These are phyloP conservation scores for Tragelaphus oryx DNA, from an alignment of 2,797 vertebrate species.

Conservation along the genomic window DNA sequence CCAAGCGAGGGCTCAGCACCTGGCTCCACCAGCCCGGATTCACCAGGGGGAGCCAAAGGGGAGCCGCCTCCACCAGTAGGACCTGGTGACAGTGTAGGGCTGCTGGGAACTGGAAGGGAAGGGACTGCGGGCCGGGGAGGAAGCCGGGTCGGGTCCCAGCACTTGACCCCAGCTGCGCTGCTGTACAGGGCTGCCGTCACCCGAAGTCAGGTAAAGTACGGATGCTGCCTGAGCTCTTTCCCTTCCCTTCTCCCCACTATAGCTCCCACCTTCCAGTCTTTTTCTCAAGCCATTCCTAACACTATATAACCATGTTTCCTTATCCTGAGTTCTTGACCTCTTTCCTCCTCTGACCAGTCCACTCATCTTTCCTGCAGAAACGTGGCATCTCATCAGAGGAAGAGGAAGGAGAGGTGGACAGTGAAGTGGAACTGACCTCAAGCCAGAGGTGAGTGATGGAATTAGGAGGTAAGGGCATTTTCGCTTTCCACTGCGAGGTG, in stretches of 20 bases:
- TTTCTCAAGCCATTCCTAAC: background rate
- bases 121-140: slow-evolving; percentile 83
- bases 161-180: slow-evolving; percentile 91
- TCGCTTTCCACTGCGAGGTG: background rate
- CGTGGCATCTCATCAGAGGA: slow-evolving; percentile 94
- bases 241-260: background rate
- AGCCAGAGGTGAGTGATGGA: slow-evolving; percentile 86
- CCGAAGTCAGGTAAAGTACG: slow-evolving; percentile 89
- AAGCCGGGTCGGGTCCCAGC: slow-evolving; percentile 82
- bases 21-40: slow-evolving; percentile 91
- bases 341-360: background rate
- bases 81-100: slow-evolving; percentile 76
- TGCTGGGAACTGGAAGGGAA: slow-evolving; percentile 81
- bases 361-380: slow-evolving; percentile 76
- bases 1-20: slow-evolving; percentile 91
- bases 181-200: slow-evolving; percentile 95
- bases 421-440: slow-evolving; percentile 92
- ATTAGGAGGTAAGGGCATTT: background rate
- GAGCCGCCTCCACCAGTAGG: slow-evolving; percentile 75
- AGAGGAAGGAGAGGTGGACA: slow-evolving; percentile 96
- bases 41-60: slow-evolving; percentile 84
- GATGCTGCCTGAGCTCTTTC: background rate
- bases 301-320: background rate
- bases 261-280: background rate
- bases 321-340: background rate